These are phyloP conservation scores for Scaptomyza caliginosa DNA, from an alignment of 2,888 invertebrate genomes.

Conservation along the genomic window DNA sequence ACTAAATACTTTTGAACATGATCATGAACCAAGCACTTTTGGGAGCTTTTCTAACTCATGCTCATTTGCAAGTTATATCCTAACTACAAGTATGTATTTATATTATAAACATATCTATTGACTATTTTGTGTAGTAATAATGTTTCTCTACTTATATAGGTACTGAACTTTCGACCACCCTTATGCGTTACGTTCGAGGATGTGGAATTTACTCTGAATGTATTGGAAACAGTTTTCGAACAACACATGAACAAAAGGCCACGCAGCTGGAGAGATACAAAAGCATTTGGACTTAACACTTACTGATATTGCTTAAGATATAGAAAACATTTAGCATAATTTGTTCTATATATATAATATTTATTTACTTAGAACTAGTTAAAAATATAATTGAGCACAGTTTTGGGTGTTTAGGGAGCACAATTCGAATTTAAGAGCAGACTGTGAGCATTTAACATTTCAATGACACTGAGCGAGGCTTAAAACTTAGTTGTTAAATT, in stretches of 20 bases:
- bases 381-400: constrained; percentile 44
- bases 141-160: constrained; percentile 85
- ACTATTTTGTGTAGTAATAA: background rate
- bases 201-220: constrained; percentile 89
- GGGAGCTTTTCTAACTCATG: constrained; percentile 47
- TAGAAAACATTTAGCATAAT: background rate
- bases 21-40: constrained; percentile 13
- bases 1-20: constrained; percentile 8
- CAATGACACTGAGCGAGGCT: constrained; percentile 44
- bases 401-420: constrained; percentile 36
- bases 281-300: constrained; percentile 22
- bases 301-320: background rate
- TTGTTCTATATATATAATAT: constrained; percentile 29
- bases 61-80: constrained; percentile 43
- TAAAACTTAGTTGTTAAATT: constrained; percentile 22
- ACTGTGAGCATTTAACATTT: constrained; percentile 48
- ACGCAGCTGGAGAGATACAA: constrained; percentile 73
- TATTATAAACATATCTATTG: background rate
- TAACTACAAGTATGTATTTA: constrained; percentile 56
- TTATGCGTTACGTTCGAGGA: constrained; percentile 95
- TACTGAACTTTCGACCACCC: constrained; percentile 96
- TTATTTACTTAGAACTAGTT: constrained; percentile 38
- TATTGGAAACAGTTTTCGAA: constrained; percentile 84
- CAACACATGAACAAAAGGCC: constrained; percentile 74
- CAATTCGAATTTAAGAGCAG: constrained; percentile 34